Base-by-base conservation (phyloP, 2,888 invertebrate genomes). In the Ceraclea dissimilis region DNA sequence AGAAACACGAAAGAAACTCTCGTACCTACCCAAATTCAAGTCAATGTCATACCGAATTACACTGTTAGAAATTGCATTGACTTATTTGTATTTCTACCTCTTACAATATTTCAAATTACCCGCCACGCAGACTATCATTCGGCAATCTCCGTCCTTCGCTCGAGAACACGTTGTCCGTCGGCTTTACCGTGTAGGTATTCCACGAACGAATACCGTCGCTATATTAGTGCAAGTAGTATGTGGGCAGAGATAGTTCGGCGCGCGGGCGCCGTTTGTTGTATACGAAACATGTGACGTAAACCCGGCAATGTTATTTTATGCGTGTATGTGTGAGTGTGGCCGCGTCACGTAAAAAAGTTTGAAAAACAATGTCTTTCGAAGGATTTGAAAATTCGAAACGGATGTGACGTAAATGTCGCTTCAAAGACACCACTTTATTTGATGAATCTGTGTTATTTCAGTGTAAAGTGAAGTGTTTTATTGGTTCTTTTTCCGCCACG, bases 91-190 rank as follows among this genome's bases (percentile, higher is more conserved):
- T n/a, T n/a, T n/a, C n/a, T n/a, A n/a, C n/a, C n/a, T n/a, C n/a
- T n/a, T n/a, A n/a, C n/a, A n/a, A n/a, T n/a, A n/a, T n/a, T 39
- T 39, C 13, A 39, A 39, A 39, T 39, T 5, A 4, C 39, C n/a
- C 39, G 39, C 39, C 13, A 5, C 13, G 39, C 13, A 8, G 39
- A 8, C 8, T 26, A 39, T 13, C 39, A 16, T 39, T 39, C 39
- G 39, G 39, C 39, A 39, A 39, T 39, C 39, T 39, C 39, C 39
- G 39, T 39, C 39, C 39, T 39, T 39, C 39, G 39, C 4, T 39
- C 39, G 26, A 26, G 26, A 26, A 10, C 26, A 26, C 26, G 26
- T 26, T 26, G 39, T 39, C 39, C 39, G 39, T 39, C 39, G 39
- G 16, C 39, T 39, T 39, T 16, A 16, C 39, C 39, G 39, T 39